phyloP scores from a whole-genome alignment of 2,797 vertebrate species.

The Chelonia mydas region DNA sequence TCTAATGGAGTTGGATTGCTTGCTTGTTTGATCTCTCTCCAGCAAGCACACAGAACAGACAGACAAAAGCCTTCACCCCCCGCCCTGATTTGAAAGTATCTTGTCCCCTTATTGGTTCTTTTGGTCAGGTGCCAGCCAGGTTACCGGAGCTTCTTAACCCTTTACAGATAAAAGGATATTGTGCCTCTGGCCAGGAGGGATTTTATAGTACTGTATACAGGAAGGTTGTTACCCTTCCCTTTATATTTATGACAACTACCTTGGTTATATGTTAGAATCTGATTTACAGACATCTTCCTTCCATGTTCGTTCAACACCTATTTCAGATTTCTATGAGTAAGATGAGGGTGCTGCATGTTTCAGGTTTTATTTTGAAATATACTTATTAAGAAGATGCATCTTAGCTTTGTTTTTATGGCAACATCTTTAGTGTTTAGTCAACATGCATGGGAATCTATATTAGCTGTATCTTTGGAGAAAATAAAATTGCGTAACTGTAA shows the following conservation, averaged over 20 bases:
- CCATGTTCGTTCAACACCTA: not conserved
- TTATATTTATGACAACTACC: not conserved
- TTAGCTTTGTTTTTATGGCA: constrained; percentile 18
- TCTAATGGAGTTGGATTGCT: too few relatives aligned
- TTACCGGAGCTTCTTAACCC: too few relatives aligned
- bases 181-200: too few relatives aligned
- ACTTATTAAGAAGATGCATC: not conserved
- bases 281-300: not conserved
- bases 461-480: constrained; percentile 6
- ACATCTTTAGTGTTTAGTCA: constrained; percentile 52
- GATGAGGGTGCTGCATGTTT: constrained; percentile 4
- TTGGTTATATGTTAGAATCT: fast-evolving
- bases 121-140: too few relatives aligned
- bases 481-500: constrained; percentile 47
- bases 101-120: too few relatives aligned
- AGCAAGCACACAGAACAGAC: too few relatives aligned
- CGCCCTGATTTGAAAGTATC: too few relatives aligned
- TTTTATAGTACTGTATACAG: too few relatives aligned
- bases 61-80: too few relatives aligned
- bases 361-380: constrained; percentile 13
- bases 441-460: constrained; percentile 47
- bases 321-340: not conserved
- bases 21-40: too few relatives aligned
- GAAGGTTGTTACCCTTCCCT: too few relatives aligned
- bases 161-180: too few relatives aligned